Conservation (phyloP, 2,113 vertebrate species). For the Megaptera novaeangliae region DNA sequence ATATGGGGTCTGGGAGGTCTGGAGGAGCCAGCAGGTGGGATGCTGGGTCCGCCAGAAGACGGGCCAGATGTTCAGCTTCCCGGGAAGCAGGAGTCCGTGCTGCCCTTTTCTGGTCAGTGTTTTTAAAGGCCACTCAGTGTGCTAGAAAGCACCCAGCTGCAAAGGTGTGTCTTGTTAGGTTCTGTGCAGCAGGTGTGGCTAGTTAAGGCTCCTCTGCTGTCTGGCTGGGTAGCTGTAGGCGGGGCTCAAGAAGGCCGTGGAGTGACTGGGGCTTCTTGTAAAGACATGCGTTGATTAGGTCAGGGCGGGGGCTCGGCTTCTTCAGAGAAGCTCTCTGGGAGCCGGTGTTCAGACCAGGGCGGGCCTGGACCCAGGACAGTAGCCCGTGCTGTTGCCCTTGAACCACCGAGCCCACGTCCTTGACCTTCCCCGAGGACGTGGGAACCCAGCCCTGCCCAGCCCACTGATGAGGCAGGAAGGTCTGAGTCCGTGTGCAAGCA, state of each 20-base stretch:
- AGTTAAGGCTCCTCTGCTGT: fast-evolving
- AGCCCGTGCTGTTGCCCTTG: neutral
- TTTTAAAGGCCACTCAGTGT: neutral
- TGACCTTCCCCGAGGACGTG: neutral
- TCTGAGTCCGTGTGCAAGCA: neutral
- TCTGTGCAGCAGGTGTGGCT: fast-evolving
- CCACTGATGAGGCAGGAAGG: fast-evolving
- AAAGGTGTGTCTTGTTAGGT: neutral
- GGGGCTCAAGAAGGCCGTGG: neutral
- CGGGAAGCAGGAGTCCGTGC: neutral
- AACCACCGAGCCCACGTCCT: neutral
- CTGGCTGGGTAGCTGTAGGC: neutral
- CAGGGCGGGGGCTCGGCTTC: neutral
- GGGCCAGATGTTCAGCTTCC: too few species aligned
- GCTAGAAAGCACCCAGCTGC: neutral
- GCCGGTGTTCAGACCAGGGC: neutral
- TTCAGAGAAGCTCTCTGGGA: neutral
- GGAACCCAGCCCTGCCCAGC: neutral
- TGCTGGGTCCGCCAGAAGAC: fast-evolving
- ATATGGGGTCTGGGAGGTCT: fast-evolving
- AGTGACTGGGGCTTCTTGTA: neutral
- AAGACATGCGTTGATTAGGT: neutral
- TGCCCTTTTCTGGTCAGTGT: neutral
- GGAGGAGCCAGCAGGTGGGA: neutral
- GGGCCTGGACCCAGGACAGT: neutral